These are phyloP conservation scores for Leptopterna dolabrata DNA, from an alignment of 2,888 invertebrate species.

Conservation along the genomic window DNA sequence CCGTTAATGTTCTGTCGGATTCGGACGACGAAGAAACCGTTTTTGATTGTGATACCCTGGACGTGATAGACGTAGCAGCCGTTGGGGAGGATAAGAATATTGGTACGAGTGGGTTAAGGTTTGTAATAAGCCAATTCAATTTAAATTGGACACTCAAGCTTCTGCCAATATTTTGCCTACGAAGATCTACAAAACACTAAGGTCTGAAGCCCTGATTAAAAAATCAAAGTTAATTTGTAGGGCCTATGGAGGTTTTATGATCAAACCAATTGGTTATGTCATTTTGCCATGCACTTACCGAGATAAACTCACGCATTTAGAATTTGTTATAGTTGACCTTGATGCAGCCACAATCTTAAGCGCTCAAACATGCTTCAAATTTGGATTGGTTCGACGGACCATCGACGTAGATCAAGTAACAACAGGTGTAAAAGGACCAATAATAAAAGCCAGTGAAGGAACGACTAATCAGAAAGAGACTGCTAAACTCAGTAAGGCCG, in stretches of 20 bases:
- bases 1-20: not conserved
- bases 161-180: not conserved
- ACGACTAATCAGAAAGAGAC: not conserved
- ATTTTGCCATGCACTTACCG: not conserved
- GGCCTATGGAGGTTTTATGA: not conserved
- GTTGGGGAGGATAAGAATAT: not conserved
- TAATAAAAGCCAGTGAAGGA: not conserved
- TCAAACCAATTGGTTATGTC: not conserved
- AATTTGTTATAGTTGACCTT: constrained; percentile 12
- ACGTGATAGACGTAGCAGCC: not conserved
- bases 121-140: not conserved
- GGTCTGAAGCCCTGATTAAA: not conserved
- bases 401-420: too few species aligned
- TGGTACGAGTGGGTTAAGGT: not conserved
- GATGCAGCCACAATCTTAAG: not conserved
- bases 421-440: not conserved
- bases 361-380: not conserved
- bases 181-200: not conserved
- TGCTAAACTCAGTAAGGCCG: not conserved
- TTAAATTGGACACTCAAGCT: not conserved
- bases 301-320: not conserved
- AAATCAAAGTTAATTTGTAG: not conserved
- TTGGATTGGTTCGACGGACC: too few species aligned
- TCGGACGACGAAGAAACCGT: not conserved
- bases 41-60: constrained; percentile 2